phyloP scores from a whole-genome alignment of 2,113 vertebrate species.

The Dromas ardeola region DNA sequence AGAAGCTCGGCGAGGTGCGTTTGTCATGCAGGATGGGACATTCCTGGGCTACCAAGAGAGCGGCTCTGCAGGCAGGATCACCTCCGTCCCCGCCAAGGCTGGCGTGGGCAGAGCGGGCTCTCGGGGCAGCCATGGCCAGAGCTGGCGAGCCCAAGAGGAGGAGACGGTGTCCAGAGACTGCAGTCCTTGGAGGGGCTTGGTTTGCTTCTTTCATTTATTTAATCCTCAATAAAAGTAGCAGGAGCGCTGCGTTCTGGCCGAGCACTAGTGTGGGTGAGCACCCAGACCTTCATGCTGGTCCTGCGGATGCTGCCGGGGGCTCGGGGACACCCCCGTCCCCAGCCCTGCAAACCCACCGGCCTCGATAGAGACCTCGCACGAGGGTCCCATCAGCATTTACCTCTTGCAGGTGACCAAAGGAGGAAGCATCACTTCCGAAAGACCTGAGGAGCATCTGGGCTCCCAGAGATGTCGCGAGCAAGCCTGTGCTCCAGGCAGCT shows the following conservation, averaged over 20 bases:
- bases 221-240: not conserved
- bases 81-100: not conserved
- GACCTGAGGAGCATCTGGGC: not conserved
- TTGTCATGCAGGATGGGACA: not conserved
- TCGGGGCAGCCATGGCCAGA: accelerated
- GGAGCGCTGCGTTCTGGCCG: accelerated
- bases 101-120: not conserved
- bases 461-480: not conserved
- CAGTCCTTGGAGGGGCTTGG: not conserved
- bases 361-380: accelerated
- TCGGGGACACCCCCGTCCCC: not conserved
- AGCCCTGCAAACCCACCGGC: not conserved
- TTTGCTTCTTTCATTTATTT: not conserved
- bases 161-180: accelerated
- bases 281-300: accelerated
- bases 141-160: not conserved
- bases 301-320: accelerated
- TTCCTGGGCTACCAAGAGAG: not conserved
- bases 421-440: not conserved
- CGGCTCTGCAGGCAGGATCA: not conserved
- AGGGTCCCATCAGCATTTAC: not conserved
- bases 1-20: not conserved
- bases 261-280: not conserved
- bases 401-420: not conserved
- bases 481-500: accelerated